Evolutionary conservation across 2,797 vertebrate genomes (phyloP), one percentile per base, ranked within the genome.

Genomic region (Poecilia velifera): DNA sequence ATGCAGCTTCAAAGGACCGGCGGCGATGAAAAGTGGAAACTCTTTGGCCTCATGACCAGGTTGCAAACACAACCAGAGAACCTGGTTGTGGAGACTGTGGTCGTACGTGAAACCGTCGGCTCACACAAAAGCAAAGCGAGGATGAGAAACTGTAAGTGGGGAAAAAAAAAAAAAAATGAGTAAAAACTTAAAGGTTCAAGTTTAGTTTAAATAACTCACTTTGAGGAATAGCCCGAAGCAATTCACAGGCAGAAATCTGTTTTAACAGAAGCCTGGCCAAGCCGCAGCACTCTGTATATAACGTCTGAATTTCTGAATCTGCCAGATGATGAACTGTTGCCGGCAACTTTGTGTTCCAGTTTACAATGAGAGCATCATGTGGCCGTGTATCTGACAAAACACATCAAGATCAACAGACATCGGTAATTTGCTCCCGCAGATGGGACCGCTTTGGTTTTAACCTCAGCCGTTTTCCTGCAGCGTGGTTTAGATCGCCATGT

Each of bases 401-500:
- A 0, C 14, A 72, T 76, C 57, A 47, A 70, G 72, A 76, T 84
- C 81, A 74, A 72, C 55, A 77, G 72, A 57, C 64, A 16, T 72
- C 64, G 62, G 57, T 77, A 59, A 79, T 73, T 76, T 71, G 68
- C 71, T 12, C 0, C 81, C 73, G 74, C 82, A 79, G 77, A 86
- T 73, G 76, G 79, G 39, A 72, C 49, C 39, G 22, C 73, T 75
- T 78, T 59, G 41, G 13, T 39, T 73, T 78, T 78, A 49, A 36
- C 74, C 45, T 14, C 41, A 74, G 22, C 41, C 43, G 25, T 70
- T 70, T 70, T 6, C 12, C 25, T 71, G 36, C 39, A 9, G 8
- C 0, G 7, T 22, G 39, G 20, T 43, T 70, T 70, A 70, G 22
- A 12, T 13, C 2, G 6, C 13, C 22, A 41, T 13, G 66, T 13